Percentiles rank a stretch among this genome's conserved stretches.
Conservation (phyloP, 2,888 invertebrate genomes). For the Lasioglossum calceatum region DNA sequence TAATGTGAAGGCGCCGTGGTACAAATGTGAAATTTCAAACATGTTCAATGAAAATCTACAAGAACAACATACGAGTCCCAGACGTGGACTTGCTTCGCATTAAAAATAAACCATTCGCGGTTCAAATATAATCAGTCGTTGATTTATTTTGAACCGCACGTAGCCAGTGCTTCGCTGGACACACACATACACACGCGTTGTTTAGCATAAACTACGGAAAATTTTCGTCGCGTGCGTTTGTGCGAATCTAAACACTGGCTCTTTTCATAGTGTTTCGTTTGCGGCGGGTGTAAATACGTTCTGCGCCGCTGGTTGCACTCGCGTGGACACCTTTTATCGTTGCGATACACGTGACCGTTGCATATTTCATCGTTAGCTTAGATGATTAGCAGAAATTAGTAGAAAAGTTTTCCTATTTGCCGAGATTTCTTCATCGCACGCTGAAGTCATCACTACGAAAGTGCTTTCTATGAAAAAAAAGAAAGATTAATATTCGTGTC, state of each 20-base stretch:
- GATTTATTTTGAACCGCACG: constrained; percentile 41
- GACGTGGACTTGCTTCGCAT: constrained; percentile 8
- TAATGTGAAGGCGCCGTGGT: not conserved
- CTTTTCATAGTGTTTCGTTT: not conserved
- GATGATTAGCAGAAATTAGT: not conserved
- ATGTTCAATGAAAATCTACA: not conserved
- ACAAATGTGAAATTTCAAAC: not conserved
- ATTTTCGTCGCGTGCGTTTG: not conserved
- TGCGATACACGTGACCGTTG: not conserved
- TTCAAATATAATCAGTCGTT: not conserved
- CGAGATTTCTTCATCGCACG: not conserved
- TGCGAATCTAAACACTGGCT: not conserved
- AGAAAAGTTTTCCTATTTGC: not conserved
- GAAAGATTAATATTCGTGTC: not conserved
- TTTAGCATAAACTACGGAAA: constrained; percentile 3
- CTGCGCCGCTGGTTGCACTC: not conserved
- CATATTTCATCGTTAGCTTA: not conserved
- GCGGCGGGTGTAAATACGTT: not conserved
- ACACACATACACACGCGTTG: not conserved
- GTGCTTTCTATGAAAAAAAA: not conserved
- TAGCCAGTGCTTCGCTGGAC: not conserved
- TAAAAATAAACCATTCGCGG: constrained; percentile 28
- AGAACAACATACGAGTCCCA: not conserved
- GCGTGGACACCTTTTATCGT: not conserved
- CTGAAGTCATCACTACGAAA: not conserved